Evolutionary conservation across 35 echinoderm and acorn worm species (phyloP).

Genomic region (Ophiothrix spiculata): DNA sequence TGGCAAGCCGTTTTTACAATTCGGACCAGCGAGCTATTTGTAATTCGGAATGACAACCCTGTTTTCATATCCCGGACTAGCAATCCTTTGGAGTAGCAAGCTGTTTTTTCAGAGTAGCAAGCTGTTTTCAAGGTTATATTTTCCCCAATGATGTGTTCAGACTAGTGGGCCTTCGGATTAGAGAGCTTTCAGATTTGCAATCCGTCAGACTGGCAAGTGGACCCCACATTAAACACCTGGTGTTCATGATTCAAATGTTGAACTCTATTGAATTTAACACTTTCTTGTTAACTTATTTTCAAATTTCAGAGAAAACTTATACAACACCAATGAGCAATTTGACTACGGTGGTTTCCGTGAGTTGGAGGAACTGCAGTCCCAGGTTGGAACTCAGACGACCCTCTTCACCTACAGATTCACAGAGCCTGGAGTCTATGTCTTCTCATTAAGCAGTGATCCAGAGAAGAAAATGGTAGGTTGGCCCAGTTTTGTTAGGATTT

Average conservation of each 20-base stretch:
- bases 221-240: conserved; percentile 81
- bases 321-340: conserved; percentile 93
- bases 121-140: no score
- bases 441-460: conserved; percentile 79
- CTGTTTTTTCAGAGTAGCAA: no score
- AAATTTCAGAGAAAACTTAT: conserved; percentile 80
- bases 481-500: neutral
- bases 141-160: no score
- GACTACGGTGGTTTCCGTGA: conserved; percentile 99
- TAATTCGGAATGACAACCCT: conserved; percentile 61
- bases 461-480: conserved; percentile 89
- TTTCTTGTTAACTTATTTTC: no score
- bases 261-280: no score
- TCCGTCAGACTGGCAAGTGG: conserved; percentile 80
- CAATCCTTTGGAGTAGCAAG: conserved; percentile 82
- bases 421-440: conserved; percentile 93
- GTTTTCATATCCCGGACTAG: conserved; percentile 80
- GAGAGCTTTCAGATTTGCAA: no score
- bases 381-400: conserved; percentile 71
- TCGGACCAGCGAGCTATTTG: no score
- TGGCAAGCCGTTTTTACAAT: no score
- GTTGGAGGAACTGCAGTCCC: conserved; percentile 75
- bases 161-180: no score
- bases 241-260: no score
- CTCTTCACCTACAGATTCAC: conserved; percentile 89